Conservation (phyloP, 2,888 invertebrate species). For the Oscheius sp. region DNA sequence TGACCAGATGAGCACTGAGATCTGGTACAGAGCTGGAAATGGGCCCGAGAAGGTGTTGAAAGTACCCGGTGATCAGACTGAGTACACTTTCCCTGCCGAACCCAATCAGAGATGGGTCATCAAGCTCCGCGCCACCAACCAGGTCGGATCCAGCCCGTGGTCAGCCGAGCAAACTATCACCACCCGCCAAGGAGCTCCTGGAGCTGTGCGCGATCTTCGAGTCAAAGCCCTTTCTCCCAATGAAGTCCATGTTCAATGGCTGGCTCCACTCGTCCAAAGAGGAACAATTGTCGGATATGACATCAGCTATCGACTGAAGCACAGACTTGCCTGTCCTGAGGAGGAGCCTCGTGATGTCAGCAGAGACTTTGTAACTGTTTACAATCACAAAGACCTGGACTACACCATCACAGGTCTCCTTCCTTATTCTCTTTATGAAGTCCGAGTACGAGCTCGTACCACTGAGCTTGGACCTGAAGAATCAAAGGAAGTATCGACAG, state of each 20-base stretch:
- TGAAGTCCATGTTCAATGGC: constrained; percentile 70
- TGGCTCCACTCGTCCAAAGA: constrained; percentile 66
- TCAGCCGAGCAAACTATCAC: constrained; percentile 68
- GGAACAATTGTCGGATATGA: constrained; percentile 73
- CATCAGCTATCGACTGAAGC: constrained; percentile 71
- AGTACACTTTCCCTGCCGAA: constrained; percentile 71
- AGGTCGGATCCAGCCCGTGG: constrained; percentile 63
- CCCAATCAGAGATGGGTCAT: constrained; percentile 72
- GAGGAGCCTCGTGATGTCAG: constrained; percentile 72
- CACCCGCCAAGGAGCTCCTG: constrained; percentile 72
- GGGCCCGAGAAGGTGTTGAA: constrained; percentile 66
- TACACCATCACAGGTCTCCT: constrained; percentile 72
- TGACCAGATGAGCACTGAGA: constrained; percentile 71
- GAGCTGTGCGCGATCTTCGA: constrained; percentile 67
- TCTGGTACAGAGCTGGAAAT: constrained; percentile 70
- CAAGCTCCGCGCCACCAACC: constrained; percentile 64
- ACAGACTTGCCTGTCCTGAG: constrained; percentile 73
- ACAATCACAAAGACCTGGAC: constrained; percentile 73
- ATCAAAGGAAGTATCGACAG: constrained; percentile 69
- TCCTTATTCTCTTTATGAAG: constrained; percentile 73
- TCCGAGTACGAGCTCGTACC: constrained; percentile 69
- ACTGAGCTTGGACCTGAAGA: constrained; percentile 72
- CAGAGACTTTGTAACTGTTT: constrained; percentile 72
- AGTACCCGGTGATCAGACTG: constrained; percentile 70
- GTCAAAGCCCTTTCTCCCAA: constrained; percentile 65